These are phyloP conservation scores for Musca vetustissima DNA, from an alignment of 1,140 invertebrate species.

Conservation along the genomic window DNA sequence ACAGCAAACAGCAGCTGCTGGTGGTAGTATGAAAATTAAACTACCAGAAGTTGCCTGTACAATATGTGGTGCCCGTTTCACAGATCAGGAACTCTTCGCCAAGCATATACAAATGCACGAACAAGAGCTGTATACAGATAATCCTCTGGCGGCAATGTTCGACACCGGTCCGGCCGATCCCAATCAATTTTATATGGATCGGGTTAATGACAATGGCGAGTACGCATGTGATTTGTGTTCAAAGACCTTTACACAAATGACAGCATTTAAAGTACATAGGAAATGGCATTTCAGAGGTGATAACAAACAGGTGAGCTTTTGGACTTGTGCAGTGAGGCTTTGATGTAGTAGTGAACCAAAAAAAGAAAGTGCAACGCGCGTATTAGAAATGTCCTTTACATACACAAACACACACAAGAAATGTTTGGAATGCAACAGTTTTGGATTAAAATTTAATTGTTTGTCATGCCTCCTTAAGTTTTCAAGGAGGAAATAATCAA, in stretches of 20 bases:
- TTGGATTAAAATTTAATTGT: conserved; percentile 7
- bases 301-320: conserved; percentile 57
- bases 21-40: conserved; percentile 38
- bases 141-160: conserved; percentile 53
- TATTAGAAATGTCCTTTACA: conserved; percentile 26
- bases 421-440: conserved; percentile 20
- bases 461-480: too few species aligned
- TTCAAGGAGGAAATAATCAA: too few species aligned
- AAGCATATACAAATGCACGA: conserved; percentile 54
- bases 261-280: conserved; percentile 55
- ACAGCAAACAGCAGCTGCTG: conserved; percentile 1
- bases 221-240: conserved; percentile 54
- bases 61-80: conserved; percentile 49
- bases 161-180: conserved; percentile 51
- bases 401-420: background rate
- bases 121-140: conserved; percentile 50
- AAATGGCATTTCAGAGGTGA: conserved; percentile 57
- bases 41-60: conserved; percentile 52
- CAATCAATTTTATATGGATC: conserved; percentile 50
- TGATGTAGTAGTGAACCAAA: conserved; percentile 17
- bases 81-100: conserved; percentile 50
- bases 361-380: background rate
- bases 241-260: conserved; percentile 54
- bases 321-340: conserved; percentile 54
- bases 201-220: conserved; percentile 53